Percentiles rank a stretch among this genome's conserved stretches.
Conservation (phyloP, 2,888 invertebrate species). For the Ceraclea dissimilis region DNA sequence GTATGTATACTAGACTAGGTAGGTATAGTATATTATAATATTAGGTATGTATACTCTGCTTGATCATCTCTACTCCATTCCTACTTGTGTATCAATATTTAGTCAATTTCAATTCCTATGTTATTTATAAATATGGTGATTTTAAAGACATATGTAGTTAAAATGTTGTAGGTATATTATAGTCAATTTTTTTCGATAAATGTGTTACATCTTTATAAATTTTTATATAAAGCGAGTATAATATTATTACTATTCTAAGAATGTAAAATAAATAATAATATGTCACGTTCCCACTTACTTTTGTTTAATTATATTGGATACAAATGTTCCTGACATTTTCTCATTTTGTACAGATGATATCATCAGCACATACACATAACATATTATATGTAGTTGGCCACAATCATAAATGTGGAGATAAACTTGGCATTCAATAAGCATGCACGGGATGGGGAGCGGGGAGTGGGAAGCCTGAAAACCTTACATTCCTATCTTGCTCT, state of each 20-base stretch:
- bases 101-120: slow-evolving; percentile 26
- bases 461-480: too few species aligned
- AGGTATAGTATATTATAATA: too few species aligned
- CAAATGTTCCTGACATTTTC: slow-evolving; percentile 3
- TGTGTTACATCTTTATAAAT: slow-evolving; percentile 22
- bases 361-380: too few species aligned
- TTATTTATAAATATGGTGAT: slow-evolving; percentile 8
- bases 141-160: slow-evolving; percentile 4
- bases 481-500: too few species aligned
- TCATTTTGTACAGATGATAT: too few species aligned
- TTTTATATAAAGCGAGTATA: slow-evolving; percentile 15
- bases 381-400: too few species aligned
- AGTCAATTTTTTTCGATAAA: slow-evolving; percentile 12
- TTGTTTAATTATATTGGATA: slow-evolving; percentile 5
- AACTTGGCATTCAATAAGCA: too few species aligned
- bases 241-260: slow-evolving; percentile 8
- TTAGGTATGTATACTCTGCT: too few species aligned
- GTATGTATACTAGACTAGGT: too few species aligned
- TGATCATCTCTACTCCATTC: too few species aligned
- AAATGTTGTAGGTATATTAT: neutral
- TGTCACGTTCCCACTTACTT: neutral
- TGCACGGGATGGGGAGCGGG: too few species aligned
- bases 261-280: slow-evolving; percentile 6
- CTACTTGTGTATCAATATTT: slow-evolving; percentile 19
- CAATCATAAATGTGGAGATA: too few species aligned